Evolutionary conservation across 1,140 invertebrate species (phyloP).

Genomic region (Tachypleus tridentatus): DNA sequence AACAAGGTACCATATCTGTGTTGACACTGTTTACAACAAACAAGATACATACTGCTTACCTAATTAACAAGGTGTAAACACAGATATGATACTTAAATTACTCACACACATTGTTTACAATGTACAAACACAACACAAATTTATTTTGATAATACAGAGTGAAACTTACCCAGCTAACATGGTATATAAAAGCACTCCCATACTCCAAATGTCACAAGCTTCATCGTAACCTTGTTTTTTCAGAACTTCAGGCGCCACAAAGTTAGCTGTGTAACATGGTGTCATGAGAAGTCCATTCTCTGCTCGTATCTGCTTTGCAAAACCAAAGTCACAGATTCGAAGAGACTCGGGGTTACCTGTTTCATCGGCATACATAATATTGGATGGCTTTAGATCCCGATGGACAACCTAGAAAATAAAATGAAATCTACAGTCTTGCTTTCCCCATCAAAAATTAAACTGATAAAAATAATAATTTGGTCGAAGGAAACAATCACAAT

Average conservation of each 20-base stretch:
- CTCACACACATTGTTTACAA: no score
- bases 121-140: no score
- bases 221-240: constrained; percentile 93
- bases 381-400: constrained; percentile 54
- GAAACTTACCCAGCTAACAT: constrained; percentile 65
- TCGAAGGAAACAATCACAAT: no score
- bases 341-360: constrained; percentile 67
- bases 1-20: no score
- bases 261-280: constrained; percentile 97
- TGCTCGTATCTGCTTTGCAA: constrained; percentile 91
- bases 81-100: no score
- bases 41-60: no score
- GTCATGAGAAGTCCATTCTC: constrained; percentile 98
- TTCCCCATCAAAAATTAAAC: neutral
- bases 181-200: constrained; percentile 91
- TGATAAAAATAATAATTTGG: neutral
- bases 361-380: constrained; percentile 84
- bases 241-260: constrained; percentile 95
- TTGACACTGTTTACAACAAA: no score
- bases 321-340: constrained; percentile 87
- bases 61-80: no score
- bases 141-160: no score
- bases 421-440: neutral
- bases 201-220: constrained; percentile 97
- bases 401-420: constrained; percentile 54